Percentiles rank a stretch among this genome's conserved stretches.
Conservation (phyloP, 1,140 invertebrate genomes). For the Adelges cooleyi region DNA sequence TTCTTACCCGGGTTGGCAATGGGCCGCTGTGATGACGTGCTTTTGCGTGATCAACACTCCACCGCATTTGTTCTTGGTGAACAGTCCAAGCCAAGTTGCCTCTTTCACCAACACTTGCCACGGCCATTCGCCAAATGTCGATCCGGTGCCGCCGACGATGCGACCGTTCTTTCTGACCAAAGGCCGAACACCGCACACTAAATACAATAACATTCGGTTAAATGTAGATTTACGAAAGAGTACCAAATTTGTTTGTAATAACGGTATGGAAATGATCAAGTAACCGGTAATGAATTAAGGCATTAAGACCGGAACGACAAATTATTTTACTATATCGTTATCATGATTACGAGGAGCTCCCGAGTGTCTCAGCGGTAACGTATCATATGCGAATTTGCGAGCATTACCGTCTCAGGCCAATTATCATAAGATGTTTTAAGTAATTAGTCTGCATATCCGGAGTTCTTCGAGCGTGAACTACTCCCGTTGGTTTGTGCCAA, state of each 20-base stretch:
- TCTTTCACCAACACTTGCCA: slow-evolving; percentile 88
- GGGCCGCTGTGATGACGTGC: slow-evolving; percentile 81
- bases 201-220: slow-evolving; percentile 34
- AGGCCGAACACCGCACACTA: slow-evolving; percentile 78
- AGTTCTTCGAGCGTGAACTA: too few relatives aligned
- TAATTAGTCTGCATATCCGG: too few relatives aligned
- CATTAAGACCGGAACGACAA: neutral
- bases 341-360: too few relatives aligned
- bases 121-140: slow-evolving; percentile 77
- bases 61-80: slow-evolving; percentile 93
- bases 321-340: too few relatives aligned
- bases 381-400: too few relatives aligned
- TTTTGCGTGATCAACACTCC: slow-evolving; percentile 76
- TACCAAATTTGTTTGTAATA: too few relatives aligned
- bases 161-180: slow-evolving; percentile 59
- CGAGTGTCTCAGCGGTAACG: too few relatives aligned
- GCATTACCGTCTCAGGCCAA: too few relatives aligned
- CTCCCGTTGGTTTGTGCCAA: too few relatives aligned
- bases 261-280: too few relatives aligned
- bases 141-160: slow-evolving; percentile 80
- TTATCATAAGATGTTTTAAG: too few relatives aligned
- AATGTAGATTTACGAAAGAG: too few relatives aligned
- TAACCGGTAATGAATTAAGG: neutral
- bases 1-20: slow-evolving; percentile 91
- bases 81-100: slow-evolving; percentile 82